Base-by-base conservation (phyloP, 92 coral and sea anemone genomes). In the Blastomussa wellsi region DNA sequence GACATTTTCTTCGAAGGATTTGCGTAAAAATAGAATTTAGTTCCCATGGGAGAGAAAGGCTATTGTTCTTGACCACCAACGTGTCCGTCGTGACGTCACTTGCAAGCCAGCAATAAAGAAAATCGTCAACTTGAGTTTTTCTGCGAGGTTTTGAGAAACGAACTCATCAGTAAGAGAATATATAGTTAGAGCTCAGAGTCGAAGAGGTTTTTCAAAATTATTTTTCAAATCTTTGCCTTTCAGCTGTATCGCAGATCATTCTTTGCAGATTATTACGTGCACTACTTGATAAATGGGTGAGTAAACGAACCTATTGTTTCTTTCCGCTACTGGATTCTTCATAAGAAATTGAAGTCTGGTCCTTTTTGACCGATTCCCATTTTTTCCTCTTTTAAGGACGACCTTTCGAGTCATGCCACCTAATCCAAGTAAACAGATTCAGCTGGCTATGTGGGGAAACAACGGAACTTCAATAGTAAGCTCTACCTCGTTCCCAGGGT, bases 391-490 rank as follows among this genome's bases (percentile, higher is more conserved):
- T 49, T 29, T 32, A 60, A 90, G 92, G 62, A 35, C 79, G 32
- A 65, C 80, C 51, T 70, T 16, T 70, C 64, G 79, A 17, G 75
- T 90, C 39, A 68, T 32, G 17, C 89, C 95, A 16, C 95, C 95
- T 32, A 88, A 92, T 59, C 82, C 85, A 22, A 77, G 76, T 1
- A 80, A 92, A 48, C 92, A 92, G 77, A 87, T 94, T 38, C 98
- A 94, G 71, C 86, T 89, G 28, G 98, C 94, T 31, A 48, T 92
- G 29, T 94, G 98, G 98, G 98, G 85, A 47, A 94, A 94, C 66
- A 92, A 89, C 12, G 98, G 93, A 17, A 94, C 88, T 77, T 74
- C 93, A 29, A 49, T 94, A 86, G 98, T 94, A 87, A 84, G 86
- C 5, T 39, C 13, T 20, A 31, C 5, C 1, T 48, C 13, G 1